These are phyloP conservation scores for Hexactinellida sp. DNA, from an alignment of 37 sponge, comb jelly and placozoan species.

Conservation along the genomic window DNA sequence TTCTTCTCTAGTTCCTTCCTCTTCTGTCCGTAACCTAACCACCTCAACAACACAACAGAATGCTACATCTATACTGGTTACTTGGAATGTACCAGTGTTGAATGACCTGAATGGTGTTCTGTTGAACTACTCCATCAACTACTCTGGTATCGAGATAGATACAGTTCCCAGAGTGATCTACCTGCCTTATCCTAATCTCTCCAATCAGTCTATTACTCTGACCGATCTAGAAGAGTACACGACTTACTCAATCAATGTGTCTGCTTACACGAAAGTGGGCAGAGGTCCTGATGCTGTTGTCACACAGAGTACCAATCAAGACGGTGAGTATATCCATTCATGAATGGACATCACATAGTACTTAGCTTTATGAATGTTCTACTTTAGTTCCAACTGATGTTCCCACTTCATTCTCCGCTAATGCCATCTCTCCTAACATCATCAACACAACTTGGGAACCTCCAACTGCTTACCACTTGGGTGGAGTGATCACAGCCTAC, in stretches of 20 bases:
- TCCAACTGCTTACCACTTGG: constrained; percentile 1
- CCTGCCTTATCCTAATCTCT: not conserved
- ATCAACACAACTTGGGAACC: constrained; percentile 17
- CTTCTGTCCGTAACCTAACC: constrained; percentile 12
- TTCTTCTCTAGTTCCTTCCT: not conserved
- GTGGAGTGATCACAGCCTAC: not conserved
- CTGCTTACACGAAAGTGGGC: not conserved
- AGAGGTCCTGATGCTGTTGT: constrained; percentile 8
- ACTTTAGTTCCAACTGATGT: not conserved
- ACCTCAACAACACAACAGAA: not conserved
- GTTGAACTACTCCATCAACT: not conserved
- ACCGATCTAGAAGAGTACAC: not conserved
- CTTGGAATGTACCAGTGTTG: not conserved
- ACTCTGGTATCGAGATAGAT: constrained; percentile 14
- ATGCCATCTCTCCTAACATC: constrained; percentile 12
- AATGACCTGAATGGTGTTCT: constrained; percentile 12
- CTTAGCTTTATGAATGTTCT: not conserved
- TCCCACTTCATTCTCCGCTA: constrained; percentile 15
- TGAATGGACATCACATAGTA: not conserved
- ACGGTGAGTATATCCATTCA: not conserved
- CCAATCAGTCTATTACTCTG: not conserved
- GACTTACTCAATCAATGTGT: not conserved
- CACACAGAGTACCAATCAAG: constrained; percentile 8
- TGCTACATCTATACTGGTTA: not conserved
- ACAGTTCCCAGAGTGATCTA: constrained; percentile 6